phyloP scores from a whole-genome alignment of 2,888 invertebrate species.

The Eupithecia tripunctaria region DNA sequence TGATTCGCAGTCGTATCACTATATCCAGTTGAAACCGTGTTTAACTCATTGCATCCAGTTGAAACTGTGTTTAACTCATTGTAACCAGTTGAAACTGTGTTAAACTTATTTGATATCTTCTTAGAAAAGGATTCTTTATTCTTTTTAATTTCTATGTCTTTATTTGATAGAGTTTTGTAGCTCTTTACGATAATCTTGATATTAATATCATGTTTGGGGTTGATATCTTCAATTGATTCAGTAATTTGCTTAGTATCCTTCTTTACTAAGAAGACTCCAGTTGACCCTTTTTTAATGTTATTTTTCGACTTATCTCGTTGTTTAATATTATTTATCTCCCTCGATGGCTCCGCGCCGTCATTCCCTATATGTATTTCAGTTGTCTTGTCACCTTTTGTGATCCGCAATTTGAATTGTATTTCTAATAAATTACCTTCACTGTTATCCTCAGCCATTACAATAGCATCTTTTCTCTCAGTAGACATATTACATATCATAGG shows the following conservation, averaged over 20 bases:
- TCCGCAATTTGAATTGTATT: conserved; percentile 68
- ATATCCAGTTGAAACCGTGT: conserved; percentile 3
- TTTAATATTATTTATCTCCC: not conserved
- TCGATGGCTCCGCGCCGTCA: conserved; percentile 37
- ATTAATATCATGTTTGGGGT: conserved; percentile 64
- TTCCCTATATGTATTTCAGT: conserved; percentile 59
- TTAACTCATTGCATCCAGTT: conserved; percentile 46
- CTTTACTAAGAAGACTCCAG: conserved; percentile 58
- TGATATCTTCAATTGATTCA: conserved; percentile 44
- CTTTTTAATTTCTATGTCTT: conserved; percentile 36
- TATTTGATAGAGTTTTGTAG: conserved; percentile 52
- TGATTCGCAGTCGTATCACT: conserved; percentile 51
- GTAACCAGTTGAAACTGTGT: conserved; percentile 68
- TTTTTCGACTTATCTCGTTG: not conserved
- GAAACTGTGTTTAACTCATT: conserved; percentile 64
- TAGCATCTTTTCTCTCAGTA: not conserved
- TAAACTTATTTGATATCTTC: conserved; percentile 65
- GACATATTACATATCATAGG: conserved; percentile 37
- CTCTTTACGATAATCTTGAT: conserved; percentile 70
- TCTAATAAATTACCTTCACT: conserved; percentile 65
- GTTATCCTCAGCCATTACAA: conserved; percentile 40
- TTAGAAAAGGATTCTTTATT: conserved; percentile 56
- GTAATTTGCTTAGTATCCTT: conserved; percentile 45
- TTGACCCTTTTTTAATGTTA: conserved; percentile 43
- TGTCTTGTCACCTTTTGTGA: conserved; percentile 63